Percentiles rank a stretch among this genome's conserved stretches.
These are phyloP conservation scores for Scaptomyza reducta DNA, from an alignment of 2,888 invertebrate genomes.

Conservation along the genomic window DNA sequence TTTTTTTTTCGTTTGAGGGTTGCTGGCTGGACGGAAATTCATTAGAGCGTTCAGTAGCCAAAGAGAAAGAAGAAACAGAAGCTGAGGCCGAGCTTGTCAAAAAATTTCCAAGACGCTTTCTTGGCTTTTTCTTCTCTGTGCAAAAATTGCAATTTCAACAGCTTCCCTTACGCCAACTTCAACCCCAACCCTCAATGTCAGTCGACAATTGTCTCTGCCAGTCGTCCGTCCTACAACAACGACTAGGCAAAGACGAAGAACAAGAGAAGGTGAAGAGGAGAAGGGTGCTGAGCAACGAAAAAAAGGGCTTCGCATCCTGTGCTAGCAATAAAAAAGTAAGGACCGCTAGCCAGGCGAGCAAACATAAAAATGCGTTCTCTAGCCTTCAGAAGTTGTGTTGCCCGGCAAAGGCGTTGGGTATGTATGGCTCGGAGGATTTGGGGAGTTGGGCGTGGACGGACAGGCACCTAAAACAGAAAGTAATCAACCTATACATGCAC, in stretches of 20 bases:
- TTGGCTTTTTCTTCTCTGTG: conserved; percentile 63
- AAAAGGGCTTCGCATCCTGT: conserved; percentile 60
- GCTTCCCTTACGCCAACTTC: conserved; percentile 17
- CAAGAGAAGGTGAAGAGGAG: background rate
- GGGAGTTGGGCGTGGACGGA: conserved; percentile 46
- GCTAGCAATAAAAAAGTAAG: conserved; percentile 64
- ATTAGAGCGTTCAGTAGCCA: conserved; percentile 72
- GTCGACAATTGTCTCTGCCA: conserved; percentile 72
- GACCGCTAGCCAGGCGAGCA: conserved; percentile 77
- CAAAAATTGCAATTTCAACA: conserved; percentile 77
- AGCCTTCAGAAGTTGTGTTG: conserved; percentile 62
- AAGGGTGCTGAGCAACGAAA: conserved; percentile 8
- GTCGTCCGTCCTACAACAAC: conserved; percentile 30
- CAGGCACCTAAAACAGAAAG: conserved; percentile 78
- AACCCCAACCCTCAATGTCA: conserved; percentile 5
- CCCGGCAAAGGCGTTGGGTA: conserved; percentile 38
- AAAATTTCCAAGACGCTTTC: conserved; percentile 75
- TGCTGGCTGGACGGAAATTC: conserved; percentile 75
- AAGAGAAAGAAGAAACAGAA: conserved; percentile 31
- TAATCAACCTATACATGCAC: conserved; percentile 74
- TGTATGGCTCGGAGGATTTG: conserved; percentile 1
- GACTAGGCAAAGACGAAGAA: background rate
- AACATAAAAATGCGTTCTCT: conserved; percentile 79
- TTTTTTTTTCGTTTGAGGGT: conserved; percentile 50
- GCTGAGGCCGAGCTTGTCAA: conserved; percentile 67